phyloP scores from a whole-genome alignment of 2,797 vertebrate species.

The Botia almorhae region DNA sequence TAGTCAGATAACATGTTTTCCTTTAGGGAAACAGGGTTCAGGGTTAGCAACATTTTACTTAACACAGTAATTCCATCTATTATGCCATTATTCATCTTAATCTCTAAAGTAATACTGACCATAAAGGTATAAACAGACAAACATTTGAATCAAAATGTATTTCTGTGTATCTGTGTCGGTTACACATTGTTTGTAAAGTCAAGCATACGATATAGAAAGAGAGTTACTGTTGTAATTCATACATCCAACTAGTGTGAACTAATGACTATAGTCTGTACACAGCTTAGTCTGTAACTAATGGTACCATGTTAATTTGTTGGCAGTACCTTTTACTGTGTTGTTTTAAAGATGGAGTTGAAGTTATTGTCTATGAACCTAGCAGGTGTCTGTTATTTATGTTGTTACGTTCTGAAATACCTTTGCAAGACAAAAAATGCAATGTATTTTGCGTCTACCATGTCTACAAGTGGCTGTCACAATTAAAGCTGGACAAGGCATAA shows the following conservation, averaged over 20 bases:
- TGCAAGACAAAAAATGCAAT: conserved; percentile 8
- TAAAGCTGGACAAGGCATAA: too few species aligned
- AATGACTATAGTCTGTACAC: neutral
- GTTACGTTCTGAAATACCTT: conserved; percentile 9
- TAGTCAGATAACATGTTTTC: conserved; percentile 59
- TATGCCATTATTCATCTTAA: conserved; percentile 75
- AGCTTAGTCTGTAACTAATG: neutral
- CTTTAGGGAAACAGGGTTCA: conserved; percentile 71
- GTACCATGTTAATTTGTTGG: neutral
- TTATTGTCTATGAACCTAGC: conserved; percentile 4
- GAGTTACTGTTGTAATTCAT: neutral
- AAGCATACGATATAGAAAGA: too few species aligned
- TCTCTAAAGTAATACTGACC: neutral
- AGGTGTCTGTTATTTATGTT: conserved; percentile 31
- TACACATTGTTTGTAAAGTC: neutral
- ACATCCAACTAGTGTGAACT: neutral
- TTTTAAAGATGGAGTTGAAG: neutral
- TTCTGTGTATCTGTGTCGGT: neutral
- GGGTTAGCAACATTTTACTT: conserved; percentile 77
- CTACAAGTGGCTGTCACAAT: neutral
- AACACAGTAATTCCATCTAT: conserved; percentile 75
- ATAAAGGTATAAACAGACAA: neutral
- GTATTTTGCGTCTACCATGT: neutral
- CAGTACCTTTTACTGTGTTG: neutral
- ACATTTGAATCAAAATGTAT: neutral